Percentiles rank a stretch among this genome's conserved stretches.
phyloP scores from a whole-genome alignment of 2,888 invertebrate species.

The Dorcus parallelipipedus region DNA sequence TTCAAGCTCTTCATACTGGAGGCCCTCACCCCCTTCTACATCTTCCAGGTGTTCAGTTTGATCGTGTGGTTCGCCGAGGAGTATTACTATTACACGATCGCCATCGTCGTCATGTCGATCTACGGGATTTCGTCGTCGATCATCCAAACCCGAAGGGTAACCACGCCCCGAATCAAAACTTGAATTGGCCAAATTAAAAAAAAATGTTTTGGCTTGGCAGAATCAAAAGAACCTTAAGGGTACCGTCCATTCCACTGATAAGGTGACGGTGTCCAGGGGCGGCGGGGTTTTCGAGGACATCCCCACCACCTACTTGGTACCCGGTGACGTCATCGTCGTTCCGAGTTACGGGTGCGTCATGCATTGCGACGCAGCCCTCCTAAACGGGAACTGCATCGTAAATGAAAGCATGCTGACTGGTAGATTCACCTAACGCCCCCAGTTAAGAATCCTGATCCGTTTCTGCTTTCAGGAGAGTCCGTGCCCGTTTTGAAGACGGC shows the following conservation, averaged over 20 bases:
- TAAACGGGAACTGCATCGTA: constrained; percentile 82
- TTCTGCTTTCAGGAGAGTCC: constrained; percentile 69
- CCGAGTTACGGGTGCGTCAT: constrained; percentile 81
- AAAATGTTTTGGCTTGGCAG: constrained; percentile 35
- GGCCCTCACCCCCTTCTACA: constrained; percentile 92
- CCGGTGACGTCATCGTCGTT: constrained; percentile 85
- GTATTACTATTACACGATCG: constrained; percentile 84
- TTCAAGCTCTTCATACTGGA: constrained; percentile 72
- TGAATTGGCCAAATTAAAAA: neutral
- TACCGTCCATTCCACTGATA: constrained; percentile 74
- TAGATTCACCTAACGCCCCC: constrained; percentile 35
- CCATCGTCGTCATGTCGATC: constrained; percentile 79
- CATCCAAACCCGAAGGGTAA: constrained; percentile 77
- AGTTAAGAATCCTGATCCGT: no score
- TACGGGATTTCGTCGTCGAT: constrained; percentile 80
- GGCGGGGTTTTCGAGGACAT: constrained; percentile 52
- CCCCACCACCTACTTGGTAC: constrained; percentile 74
- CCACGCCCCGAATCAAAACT: neutral
- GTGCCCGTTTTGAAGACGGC: constrained; percentile 93
- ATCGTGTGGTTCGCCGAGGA: constrained; percentile 84
- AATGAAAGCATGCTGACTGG: constrained; percentile 96
- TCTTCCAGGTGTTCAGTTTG: constrained; percentile 91
- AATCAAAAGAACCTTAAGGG: constrained; percentile 86
- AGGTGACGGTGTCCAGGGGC: constrained; percentile 60
- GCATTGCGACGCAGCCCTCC: constrained; percentile 87